Conservation (phyloP, 2,113 vertebrate species). For the Atherinomorus stipes region DNA sequence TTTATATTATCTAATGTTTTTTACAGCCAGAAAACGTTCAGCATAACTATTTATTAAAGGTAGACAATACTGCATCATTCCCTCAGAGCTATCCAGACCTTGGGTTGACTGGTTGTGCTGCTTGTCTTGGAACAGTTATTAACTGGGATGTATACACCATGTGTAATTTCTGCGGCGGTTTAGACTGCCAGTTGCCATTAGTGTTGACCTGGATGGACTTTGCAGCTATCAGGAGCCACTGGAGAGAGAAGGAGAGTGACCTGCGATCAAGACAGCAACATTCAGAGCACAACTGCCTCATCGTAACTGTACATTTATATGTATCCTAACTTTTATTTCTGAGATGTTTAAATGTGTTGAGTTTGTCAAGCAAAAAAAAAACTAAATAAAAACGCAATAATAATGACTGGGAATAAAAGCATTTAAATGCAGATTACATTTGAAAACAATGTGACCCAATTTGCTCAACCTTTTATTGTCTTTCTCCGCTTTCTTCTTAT, state of each 20-base stretch:
- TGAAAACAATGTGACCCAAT: no score
- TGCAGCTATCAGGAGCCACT: constrained; percentile 24
- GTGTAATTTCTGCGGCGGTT: constrained; percentile 18
- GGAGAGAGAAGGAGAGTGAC: constrained; percentile 27
- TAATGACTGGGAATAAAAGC: no score
- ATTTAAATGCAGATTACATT: no score
- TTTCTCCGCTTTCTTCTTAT: no score
- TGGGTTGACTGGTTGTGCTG: constrained; percentile 16
- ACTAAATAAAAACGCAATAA: no score
- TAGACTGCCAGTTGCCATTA: constrained; percentile 9
- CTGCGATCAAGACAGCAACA: constrained; percentile 19
- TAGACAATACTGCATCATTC: background rate
- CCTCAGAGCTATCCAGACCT: constrained; percentile 17
- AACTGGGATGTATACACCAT: background rate
- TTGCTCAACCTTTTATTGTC: no score
- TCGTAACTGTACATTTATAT: no score
- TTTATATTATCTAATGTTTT: background rate
- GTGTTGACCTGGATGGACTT: constrained; percentile 16
- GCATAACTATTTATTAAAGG: background rate
- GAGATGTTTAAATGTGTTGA: no score
- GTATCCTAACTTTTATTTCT: no score
- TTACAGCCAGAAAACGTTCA: no score
- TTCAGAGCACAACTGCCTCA: background rate
- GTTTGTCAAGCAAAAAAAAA: no score
- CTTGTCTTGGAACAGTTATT: background rate